Base-by-base conservation (phyloP, 2,113 vertebrate species). In the Semnornis frantzii region DNA sequence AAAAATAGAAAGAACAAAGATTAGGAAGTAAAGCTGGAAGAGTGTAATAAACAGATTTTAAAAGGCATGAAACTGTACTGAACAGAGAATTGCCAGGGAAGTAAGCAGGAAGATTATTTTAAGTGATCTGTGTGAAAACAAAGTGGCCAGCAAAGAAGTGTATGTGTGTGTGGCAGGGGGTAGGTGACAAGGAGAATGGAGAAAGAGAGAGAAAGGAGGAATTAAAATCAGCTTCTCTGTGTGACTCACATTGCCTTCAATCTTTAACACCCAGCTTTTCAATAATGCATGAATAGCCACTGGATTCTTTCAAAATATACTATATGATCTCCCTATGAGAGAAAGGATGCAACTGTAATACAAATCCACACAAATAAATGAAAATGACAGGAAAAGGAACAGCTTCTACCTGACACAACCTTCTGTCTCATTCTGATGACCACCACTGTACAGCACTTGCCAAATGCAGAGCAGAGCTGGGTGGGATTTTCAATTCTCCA, bases 211-310 rank as follows among this genome's bases (percentile, higher is more conserved):
- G 10, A 89, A 89, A 73, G 34, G 31, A 91, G 78, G 68, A 85
- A 83, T 74, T 34, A 68, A 39, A 48, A 74, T 71, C 31, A 57
- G n/a, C 60, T 91, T 87, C 25, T 74, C 70, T 76, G 25, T 30
- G 31, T 75, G 78, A 65, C 18, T 89, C 66, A 66, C 34, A 28
- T 44, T 94, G 60, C 72, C 79, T 89, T 89, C 90, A 78, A 80
- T 91, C 90, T 88, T 83, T 79, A 77, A 54, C 52, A 80, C 44
- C 13, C 87, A 82, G 57, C 52, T 87, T 90, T 87, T 95, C 72
- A 68, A 88, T 83, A 87, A 89, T 71, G 57, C 34, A 85, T 68
- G 57, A 94, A n/a, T 70, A 87, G 82, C 60, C 57, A 71, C 28
- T 74, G 60, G 64, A 89, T 87, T 77, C 46, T 77, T 89, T 46